Evolutionary conservation across 2,888 invertebrate species (phyloP).

Genomic region (Camptogramma bilineatum): DNA sequence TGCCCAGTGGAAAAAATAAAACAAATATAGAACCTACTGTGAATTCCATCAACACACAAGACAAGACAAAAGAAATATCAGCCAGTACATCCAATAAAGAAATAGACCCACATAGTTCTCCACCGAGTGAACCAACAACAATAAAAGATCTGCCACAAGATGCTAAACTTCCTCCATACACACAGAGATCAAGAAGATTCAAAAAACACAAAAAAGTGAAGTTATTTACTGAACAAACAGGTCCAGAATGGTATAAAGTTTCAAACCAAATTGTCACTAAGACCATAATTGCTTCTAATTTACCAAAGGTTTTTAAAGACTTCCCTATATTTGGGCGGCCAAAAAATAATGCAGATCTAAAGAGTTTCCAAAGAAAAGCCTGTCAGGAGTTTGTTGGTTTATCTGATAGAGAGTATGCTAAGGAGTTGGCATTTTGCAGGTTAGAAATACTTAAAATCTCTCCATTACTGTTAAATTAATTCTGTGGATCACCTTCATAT

Average conservation of each 20-base stretch:
- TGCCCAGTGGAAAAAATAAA: background rate
- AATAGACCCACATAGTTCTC: background rate
- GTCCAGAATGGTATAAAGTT: constrained; percentile 62
- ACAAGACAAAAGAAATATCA: background rate
- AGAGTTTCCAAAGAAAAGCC: constrained; percentile 55
- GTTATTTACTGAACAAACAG: constrained; percentile 55
- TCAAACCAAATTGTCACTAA: constrained; percentile 58
- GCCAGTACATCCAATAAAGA: background rate
- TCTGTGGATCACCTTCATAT: too few relatives aligned
- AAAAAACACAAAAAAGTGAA: constrained; percentile 39
- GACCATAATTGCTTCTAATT: constrained; percentile 61
- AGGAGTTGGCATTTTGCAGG: constrained; percentile 25
- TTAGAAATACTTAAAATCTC: background rate
- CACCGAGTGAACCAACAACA: background rate
- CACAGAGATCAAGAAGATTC: background rate
- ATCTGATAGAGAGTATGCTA: constrained; percentile 25
- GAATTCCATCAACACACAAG: background rate
- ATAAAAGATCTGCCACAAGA: background rate
- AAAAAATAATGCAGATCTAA: constrained; percentile 44
- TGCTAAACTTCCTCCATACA: background rate
- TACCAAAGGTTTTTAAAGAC: constrained; percentile 62
- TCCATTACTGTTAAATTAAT: too few relatives aligned
- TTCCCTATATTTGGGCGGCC: constrained; percentile 67
- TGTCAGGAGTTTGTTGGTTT: constrained; percentile 67
- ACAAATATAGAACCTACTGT: background rate